Evolutionary conservation across 2,797 vertebrate species (phyloP).

Genomic region (Neosalanx taihuensis): DNA sequence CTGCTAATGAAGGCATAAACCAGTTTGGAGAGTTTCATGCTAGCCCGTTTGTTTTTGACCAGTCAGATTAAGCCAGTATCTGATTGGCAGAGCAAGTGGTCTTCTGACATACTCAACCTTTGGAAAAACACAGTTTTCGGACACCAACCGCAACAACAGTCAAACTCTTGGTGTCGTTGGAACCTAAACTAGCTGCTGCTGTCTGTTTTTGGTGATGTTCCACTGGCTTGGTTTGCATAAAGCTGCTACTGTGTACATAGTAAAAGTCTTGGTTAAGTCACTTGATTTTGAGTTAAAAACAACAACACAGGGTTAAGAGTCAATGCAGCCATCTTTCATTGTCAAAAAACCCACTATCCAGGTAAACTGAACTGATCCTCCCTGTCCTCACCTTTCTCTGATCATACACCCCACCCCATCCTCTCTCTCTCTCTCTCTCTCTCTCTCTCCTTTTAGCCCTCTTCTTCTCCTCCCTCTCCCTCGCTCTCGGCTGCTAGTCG

Average conservation of each 20-base stretch:
- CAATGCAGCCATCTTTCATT: neutral
- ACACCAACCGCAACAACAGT: constrained; percentile 26
- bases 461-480: constrained; percentile 24
- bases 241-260: constrained; percentile 13
- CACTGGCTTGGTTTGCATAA: constrained; percentile 21
- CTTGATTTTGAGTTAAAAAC: constrained; percentile 19
- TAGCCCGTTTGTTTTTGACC: constrained; percentile 70
- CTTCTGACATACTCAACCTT: constrained; percentile 48
- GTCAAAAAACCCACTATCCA: neutral
- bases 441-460: constrained; percentile 1
- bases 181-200: neutral
- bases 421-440: constrained; percentile 6
- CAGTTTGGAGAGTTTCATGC: constrained; percentile 49
- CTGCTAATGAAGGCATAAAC: constrained; percentile 78
- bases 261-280: constrained; percentile 29
- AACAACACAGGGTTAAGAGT: constrained; percentile 18
- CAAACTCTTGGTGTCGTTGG: constrained; percentile 3
- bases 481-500: constrained; percentile 48
- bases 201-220: neutral
- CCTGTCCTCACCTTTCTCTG: neutral
- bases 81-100: constrained; percentile 57
- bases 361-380: neutral
- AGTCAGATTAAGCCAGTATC: constrained; percentile 55
- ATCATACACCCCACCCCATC: neutral
- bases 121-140: constrained; percentile 51